phyloP scores from a whole-genome alignment of 2,888 invertebrate genomes.

The Drosophila subquinaria region DNA sequence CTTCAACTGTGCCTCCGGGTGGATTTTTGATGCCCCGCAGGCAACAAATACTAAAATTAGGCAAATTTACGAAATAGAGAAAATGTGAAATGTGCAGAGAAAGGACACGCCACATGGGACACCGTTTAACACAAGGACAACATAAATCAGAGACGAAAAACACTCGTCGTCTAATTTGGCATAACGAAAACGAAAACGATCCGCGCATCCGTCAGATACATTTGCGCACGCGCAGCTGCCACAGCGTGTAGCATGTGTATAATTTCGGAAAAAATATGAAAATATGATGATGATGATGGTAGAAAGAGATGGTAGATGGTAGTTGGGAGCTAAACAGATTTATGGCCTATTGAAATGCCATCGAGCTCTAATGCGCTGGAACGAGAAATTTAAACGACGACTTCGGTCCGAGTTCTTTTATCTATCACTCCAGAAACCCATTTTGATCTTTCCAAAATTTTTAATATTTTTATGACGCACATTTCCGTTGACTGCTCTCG shows the following conservation, averaged over 20 bases:
- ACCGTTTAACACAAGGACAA: conserved; percentile 27
- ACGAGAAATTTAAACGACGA: conserved; percentile 33
- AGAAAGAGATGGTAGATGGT: conserved; percentile 8
- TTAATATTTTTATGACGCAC: conserved; percentile 81
- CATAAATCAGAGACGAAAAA: conserved; percentile 62
- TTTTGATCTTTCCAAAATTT: conserved; percentile 53
- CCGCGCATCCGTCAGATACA: conserved; percentile 65
- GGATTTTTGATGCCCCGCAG: conserved; percentile 17
- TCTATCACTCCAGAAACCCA: conserved; percentile 45
- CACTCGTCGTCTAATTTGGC: conserved; percentile 70
- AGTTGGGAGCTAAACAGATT: conserved; percentile 60
- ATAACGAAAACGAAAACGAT: conserved; percentile 75
- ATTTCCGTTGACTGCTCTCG: conserved; percentile 62
- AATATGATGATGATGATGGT: conserved; percentile 81
- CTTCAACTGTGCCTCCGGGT: conserved; percentile 24
- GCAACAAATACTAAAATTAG: conserved; percentile 52
- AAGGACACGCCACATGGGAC: conserved; percentile 36
- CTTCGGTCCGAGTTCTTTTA: conserved; percentile 31
- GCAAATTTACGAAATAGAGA: conserved; percentile 66
- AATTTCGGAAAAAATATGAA: conserved; percentile 38
- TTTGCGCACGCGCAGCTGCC: conserved; percentile 73
- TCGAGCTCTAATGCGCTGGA: conserved; percentile 72
- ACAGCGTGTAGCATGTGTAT: conserved; percentile 50
- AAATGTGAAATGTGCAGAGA: background rate
- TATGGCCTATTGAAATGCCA: conserved; percentile 69